Conservation (phyloP, 2,888 invertebrate genomes). For the Blastobasis lacticolella region DNA sequence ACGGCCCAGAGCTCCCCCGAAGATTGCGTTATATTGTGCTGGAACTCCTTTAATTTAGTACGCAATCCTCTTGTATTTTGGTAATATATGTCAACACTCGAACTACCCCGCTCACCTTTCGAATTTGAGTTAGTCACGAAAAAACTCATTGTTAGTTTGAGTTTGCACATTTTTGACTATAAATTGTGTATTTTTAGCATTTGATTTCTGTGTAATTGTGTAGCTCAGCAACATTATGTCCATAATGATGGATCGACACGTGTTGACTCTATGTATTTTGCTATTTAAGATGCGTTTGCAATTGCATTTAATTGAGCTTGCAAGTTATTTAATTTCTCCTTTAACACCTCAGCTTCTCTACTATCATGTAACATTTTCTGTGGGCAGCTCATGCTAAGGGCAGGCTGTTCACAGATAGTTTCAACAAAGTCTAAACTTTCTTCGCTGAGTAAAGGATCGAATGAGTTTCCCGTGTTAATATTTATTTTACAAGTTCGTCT, state of each 20-base stretch:
- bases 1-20: not conserved
- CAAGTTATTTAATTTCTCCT: too few relatives aligned
- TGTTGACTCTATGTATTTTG: not conserved
- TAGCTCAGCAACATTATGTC: not conserved
- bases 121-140: not conserved
- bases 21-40: not conserved
- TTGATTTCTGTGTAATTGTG: not conserved
- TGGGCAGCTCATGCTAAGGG: too few relatives aligned
- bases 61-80: constrained; percentile 1
- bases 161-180: not conserved
- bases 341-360: too few relatives aligned
- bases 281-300: not conserved
- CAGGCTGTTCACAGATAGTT: too few relatives aligned
- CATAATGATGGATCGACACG: not conserved
- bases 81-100: not conserved
- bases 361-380: too few relatives aligned
- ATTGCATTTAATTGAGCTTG: too few relatives aligned
- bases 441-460: too few relatives aligned
- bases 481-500: too few relatives aligned
- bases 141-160: not conserved
- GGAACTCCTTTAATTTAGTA: not conserved
- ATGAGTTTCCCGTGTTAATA: too few relatives aligned
- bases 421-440: too few relatives aligned
- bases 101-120: not conserved
- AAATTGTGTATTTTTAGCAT: not conserved